Evolutionary conservation across 1,140 invertebrate species (phyloP).

Genomic region (Gonioctena quinquepunctata): DNA sequence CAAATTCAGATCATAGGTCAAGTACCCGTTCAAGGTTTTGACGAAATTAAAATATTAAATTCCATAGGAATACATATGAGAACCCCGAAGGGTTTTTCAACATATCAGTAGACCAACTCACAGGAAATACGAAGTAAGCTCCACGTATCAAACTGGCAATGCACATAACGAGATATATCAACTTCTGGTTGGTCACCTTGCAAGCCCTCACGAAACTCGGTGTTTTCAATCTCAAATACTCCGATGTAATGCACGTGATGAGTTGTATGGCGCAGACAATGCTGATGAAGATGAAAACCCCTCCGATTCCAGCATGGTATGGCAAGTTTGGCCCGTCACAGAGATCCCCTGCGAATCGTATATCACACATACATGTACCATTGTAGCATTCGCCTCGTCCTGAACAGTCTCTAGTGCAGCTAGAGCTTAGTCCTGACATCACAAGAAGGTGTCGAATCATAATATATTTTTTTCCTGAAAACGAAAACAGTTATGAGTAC

Average conservation of each 20-base stretch:
- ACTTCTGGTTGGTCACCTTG: constrained; percentile 87
- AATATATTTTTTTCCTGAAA: constrained; percentile 12
- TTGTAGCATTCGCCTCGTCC: constrained; percentile 90
- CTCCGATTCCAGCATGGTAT: constrained; percentile 73
- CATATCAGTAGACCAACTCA: too few species aligned
- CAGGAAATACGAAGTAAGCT: constrained; percentile 87
- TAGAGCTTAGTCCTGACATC: constrained; percentile 51
- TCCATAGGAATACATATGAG: too few species aligned
- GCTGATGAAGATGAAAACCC: constrained; percentile 77
- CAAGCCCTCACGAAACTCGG: constrained; percentile 80
- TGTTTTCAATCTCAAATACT: constrained; percentile 82
- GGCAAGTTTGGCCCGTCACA: constrained; percentile 67
- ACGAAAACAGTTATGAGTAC: neutral
- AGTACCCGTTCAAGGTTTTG: too few species aligned
- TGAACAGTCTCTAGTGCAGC: constrained; percentile 71
- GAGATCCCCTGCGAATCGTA: constrained; percentile 67
- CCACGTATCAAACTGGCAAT: constrained; percentile 82
- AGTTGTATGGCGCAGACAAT: constrained; percentile 86
- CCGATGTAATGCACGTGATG: constrained; percentile 79
- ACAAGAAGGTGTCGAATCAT: constrained; percentile 53
- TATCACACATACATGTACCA: constrained; percentile 89
- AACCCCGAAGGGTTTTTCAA: too few species aligned
- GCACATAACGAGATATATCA: constrained; percentile 88
- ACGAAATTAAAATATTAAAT: too few species aligned
- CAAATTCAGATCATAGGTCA: too few species aligned